Base-by-base conservation (phyloP, 1,140 invertebrate genomes). In the Diachasmimorpha longicaudata region DNA sequence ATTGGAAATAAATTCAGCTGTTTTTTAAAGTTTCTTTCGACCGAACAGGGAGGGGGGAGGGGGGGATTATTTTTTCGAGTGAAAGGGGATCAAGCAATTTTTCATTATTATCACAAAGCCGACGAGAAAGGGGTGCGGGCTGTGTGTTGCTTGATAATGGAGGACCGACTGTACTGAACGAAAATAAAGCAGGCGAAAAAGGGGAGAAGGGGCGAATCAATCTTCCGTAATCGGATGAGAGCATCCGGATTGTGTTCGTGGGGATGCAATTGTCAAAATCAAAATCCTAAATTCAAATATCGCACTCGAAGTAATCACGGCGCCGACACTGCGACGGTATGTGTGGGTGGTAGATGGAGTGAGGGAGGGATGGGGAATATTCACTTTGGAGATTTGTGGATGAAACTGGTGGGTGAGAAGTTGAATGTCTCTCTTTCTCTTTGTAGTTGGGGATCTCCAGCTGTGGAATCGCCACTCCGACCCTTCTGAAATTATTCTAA, bases 221-320 rank as follows among this genome's bases (percentile, higher is more conserved):
- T 80, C 79, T 80, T 77, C 10, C 11, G 71, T 81, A 83, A 83
- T 83, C 82, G 81, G 80, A 80, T 81, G 79, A 82, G 71, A 79
- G 76, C 72, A 75, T 75, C 72, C 69, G 69, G 69, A 72, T 75
- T 77, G 78, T 80, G 74, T 75, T 79, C 67, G 68, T 31, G 77
- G 37, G 70, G 46, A 75, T 74, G 74, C 73, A 77, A 79, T 81
- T 80, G 79, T 77, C 73, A 72, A 79, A 82, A 80, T 81, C 77
- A 81, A 81, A 81, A 83, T 82, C 80, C 79, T 77, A 82, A 82
- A 83, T 83, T 82, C 82, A 83, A 83, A 83, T 81, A 81, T 81
- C 79, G 78, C 80, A 81, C 82, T 83, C 70, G 78, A 80, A 79
- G 76, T 81, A 78, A 80, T 79, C 77, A 74, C 71, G 66, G 42